Evolutionary conservation across 2,113 vertebrate genomes (phyloP).

Genomic region (Ranitomeya imitator): DNA sequence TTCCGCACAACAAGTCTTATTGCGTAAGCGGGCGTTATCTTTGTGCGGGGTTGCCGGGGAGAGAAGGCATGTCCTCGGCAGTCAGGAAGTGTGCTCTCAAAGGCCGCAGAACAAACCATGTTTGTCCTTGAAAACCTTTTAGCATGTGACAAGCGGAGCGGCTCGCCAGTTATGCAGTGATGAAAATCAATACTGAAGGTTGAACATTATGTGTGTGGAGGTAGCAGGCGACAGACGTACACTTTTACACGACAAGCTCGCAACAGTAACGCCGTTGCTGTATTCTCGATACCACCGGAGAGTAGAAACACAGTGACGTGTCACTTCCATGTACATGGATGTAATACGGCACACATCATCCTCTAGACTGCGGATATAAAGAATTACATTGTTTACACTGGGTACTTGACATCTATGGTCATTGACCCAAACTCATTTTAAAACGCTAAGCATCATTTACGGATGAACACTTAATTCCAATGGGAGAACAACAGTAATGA

Average conservation of each 20-base stretch:
- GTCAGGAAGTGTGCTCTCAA: slow-evolving; percentile 27
- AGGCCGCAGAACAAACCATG: slow-evolving; percentile 32
- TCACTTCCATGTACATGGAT: not conserved
- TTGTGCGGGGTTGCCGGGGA: slow-evolving; percentile 12
- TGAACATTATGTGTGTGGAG: slow-evolving; percentile 7
- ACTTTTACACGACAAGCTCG: not conserved
- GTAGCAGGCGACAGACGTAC: not conserved
- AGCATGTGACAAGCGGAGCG: slow-evolving; percentile 41
- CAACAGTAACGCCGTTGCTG: not conserved
- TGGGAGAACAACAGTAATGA: slow-evolving; percentile 1
- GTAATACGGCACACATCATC: not conserved
- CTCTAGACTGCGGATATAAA: not conserved
- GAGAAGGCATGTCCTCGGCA: slow-evolving; percentile 32
- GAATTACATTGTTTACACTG: not conserved
- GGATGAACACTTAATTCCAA: not conserved
- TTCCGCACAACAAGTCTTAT: not conserved
- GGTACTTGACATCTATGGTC: not conserved
- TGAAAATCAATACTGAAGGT: slow-evolving; percentile 31
- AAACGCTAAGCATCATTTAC: not conserved
- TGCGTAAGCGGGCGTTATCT: not conserved
- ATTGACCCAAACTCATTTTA: not conserved
- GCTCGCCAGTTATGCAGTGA: slow-evolving; percentile 9
- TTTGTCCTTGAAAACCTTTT: slow-evolving; percentile 53
- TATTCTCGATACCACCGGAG: too few relatives aligned
- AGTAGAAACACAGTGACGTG: not conserved